These are phyloP conservation scores for Otis tarda DNA, from an alignment of 2,113 vertebrate genomes.

Conservation along the genomic window DNA sequence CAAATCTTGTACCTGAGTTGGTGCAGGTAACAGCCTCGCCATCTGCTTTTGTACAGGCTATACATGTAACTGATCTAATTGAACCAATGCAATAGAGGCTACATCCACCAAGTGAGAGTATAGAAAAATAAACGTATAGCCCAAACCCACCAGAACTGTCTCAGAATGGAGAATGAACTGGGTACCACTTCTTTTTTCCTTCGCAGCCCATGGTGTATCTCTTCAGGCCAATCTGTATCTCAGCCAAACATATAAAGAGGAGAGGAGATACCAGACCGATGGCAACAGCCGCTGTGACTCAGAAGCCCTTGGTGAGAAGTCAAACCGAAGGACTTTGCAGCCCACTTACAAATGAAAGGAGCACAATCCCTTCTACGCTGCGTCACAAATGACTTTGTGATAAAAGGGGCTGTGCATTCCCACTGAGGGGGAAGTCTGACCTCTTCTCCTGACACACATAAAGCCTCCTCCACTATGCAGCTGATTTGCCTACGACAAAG, in stretches of 20 bases:
- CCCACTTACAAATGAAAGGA: neutral
- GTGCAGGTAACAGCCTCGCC: neutral
- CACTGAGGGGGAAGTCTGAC: neutral
- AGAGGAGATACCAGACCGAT: neutral
- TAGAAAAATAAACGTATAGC: neutral
- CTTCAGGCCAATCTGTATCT: rapidly evolving
- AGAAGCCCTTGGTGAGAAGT: neutral
- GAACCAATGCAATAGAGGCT: neutral
- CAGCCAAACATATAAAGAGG: neutral
- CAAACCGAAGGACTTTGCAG: neutral
- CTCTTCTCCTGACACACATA: neutral
- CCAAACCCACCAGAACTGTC: neutral
- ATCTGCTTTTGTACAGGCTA: neutral
- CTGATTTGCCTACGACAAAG: neutral
- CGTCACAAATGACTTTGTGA: neutral
- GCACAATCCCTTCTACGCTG: neutral
- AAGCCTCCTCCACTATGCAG: neutral
- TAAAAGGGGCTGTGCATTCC: neutral
- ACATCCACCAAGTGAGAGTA: rapidly evolving
- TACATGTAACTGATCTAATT: neutral
- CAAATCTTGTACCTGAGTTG: neutral
- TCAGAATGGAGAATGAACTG: neutral
- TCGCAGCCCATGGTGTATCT: neutral
- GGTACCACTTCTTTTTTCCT: neutral
- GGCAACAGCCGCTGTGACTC: rapidly evolving